Evolutionary conservation across 2,797 vertebrate species (phyloP).

Genomic region (Neomorphus geoffroyi): DNA sequence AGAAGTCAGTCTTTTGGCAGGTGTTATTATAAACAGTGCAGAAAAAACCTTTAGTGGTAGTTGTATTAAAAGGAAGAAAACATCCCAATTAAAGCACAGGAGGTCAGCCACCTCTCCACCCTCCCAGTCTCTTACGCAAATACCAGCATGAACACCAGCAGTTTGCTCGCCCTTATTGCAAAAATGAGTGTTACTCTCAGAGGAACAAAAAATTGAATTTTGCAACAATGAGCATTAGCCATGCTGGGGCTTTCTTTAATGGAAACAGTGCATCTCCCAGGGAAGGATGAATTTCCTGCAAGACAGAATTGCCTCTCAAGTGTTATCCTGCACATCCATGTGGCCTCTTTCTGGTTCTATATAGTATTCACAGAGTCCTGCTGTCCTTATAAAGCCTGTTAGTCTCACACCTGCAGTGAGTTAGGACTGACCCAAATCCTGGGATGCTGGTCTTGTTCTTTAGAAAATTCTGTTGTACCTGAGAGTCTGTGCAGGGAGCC

Average conservation of each 20-base stretch:
- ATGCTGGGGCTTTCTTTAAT: not conserved
- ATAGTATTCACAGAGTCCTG: not conserved
- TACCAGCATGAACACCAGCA: not conserved
- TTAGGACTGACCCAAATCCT: not conserved
- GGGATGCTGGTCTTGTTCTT: not conserved
- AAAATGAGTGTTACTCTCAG: not conserved
- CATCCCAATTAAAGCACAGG: not conserved
- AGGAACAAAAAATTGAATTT: not conserved
- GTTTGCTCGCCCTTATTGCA: not conserved
- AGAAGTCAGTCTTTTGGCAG: constrained; percentile 38
- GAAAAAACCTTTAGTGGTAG: not conserved
- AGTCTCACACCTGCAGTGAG: not conserved
- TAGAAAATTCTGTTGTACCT: not conserved
- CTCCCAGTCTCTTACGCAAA: not conserved
- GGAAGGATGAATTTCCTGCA: not conserved
- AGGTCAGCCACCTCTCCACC: not conserved
- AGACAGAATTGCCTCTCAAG: not conserved
- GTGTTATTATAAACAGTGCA: constrained; percentile 42
- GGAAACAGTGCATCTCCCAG: not conserved
- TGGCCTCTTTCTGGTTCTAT: not conserved
- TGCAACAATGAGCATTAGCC: not conserved
- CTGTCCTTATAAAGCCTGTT: not conserved
- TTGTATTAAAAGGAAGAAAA: not conserved
- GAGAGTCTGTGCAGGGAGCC: not conserved
- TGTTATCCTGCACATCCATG: not conserved